phyloP scores from a whole-genome alignment of 2,888 invertebrate genomes.

The Microctonus aethiopoides region DNA sequence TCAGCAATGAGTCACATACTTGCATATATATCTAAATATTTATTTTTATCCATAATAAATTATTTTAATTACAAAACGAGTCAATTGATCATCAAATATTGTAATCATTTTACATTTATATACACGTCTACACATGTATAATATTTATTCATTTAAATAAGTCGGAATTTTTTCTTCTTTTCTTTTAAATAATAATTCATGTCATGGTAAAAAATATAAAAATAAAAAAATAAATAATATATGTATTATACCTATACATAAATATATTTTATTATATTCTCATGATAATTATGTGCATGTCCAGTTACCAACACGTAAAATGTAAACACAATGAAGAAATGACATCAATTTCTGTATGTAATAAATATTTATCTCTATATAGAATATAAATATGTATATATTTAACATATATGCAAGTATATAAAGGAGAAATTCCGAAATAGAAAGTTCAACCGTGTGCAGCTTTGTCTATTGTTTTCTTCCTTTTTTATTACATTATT shows the following conservation, averaged over 20 bases:
- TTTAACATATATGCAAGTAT: background rate
- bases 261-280: background rate
- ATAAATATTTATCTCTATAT: too few relatives aligned
- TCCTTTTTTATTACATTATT: background rate
- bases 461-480: constrained; percentile 14
- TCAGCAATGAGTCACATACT: background rate
- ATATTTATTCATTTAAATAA: too few relatives aligned
- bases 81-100: background rate
- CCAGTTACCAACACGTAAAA: background rate
- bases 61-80: background rate
- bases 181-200: background rate
- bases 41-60: too few relatives aligned
- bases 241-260: too few relatives aligned
- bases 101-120: background rate
- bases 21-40: background rate
- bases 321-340: background rate
- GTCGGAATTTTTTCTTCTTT: background rate
- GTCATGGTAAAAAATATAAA: background rate
- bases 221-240: background rate
- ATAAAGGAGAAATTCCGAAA: constrained; percentile 48
- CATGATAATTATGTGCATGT: background rate
- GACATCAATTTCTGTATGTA: background rate
- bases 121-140: background rate
- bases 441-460: constrained; percentile 47
- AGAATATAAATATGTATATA: background rate